Percentiles rank a stretch among this genome's conserved stretches.
phyloP scores from a whole-genome alignment of 2,888 invertebrate genomes.

The Pristionchus maxplancki region DNA sequence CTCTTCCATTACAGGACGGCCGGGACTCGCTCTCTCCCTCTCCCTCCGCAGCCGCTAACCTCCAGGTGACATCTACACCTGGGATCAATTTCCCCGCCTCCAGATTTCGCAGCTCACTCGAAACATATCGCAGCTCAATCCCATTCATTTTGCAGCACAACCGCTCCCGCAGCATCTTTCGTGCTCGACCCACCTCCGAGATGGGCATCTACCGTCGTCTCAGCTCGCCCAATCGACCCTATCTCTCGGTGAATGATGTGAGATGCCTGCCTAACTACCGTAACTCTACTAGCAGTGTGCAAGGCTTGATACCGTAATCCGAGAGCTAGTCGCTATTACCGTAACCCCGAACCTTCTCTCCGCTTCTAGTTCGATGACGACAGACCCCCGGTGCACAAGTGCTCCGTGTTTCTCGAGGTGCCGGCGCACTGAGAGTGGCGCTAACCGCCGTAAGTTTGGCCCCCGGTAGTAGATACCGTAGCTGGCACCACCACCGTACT shows the following conservation, averaged over 20 bases:
- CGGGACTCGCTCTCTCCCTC: slow-evolving; percentile 32
- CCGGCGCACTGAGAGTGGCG: background rate
- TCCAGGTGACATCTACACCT: background rate
- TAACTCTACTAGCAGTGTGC: background rate
- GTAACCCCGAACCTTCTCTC: background rate
- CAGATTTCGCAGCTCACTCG: background rate
- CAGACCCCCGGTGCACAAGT: background rate
- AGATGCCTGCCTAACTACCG: slow-evolving; percentile 7
- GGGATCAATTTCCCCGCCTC: background rate
- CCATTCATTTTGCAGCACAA: slow-evolving; percentile 52
- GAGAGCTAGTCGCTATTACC: background rate
- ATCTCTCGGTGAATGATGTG: slow-evolving; percentile 49
- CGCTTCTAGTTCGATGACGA: slow-evolving; percentile 15
- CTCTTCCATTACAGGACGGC: background rate
- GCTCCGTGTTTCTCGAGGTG: slow-evolving; percentile 37
- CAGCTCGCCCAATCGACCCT: slow-evolving; percentile 49
- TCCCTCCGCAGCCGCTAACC: background rate
- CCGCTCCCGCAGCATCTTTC: slow-evolving; percentile 56
- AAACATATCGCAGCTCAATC: background rate
- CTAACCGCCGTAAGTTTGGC: background rate
- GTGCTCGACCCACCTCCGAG: slow-evolving; percentile 50
- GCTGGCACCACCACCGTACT: background rate
- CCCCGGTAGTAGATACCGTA: slow-evolving; percentile 9
- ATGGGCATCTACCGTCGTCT: slow-evolving; percentile 45
- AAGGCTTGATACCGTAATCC: background rate